Conservation (phyloP, 2,888 invertebrate species). For the Noctua janthina region DNA sequence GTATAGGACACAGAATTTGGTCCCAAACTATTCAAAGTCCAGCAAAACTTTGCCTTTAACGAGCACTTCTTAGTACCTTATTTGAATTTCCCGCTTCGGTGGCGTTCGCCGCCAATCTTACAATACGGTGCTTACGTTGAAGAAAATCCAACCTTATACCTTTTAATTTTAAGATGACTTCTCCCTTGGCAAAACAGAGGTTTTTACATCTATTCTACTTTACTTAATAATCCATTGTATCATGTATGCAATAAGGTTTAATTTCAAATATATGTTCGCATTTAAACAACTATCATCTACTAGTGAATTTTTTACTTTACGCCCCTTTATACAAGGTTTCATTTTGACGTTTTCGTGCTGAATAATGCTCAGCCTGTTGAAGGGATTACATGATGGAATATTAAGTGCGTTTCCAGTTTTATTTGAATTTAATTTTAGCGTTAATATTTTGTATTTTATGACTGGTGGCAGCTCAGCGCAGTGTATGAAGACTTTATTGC, state of each 20-base stretch:
- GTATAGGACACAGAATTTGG: constrained; percentile 53
- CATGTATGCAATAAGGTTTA: constrained; percentile 31
- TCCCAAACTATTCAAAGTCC: constrained; percentile 62
- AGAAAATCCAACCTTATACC: constrained; percentile 70
- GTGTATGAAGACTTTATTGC: constrained; percentile 38
- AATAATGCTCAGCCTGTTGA: constrained; percentile 46
- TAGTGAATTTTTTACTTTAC: constrained; percentile 23
- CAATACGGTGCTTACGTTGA: constrained; percentile 52
- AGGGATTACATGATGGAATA: constrained; percentile 59
- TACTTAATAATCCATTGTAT: constrained; percentile 39
- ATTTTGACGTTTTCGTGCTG: constrained; percentile 17
- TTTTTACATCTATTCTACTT: constrained; percentile 13
- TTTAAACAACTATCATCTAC: constrained; percentile 13
- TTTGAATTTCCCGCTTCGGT: constrained; percentile 80
- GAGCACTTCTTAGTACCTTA: constrained; percentile 75
- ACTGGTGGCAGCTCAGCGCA: neutral
- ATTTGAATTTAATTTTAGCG: constrained; percentile 65
- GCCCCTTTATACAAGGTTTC: constrained; percentile 24
- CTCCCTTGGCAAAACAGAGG: neutral
- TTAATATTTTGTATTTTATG: constrained; percentile 55
- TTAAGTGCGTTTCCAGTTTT: constrained; percentile 57
- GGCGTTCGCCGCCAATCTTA: constrained; percentile 66
- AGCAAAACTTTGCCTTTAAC: constrained; percentile 72
- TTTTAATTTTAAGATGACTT: neutral
- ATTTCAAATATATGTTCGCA: constrained; percentile 28